These are phyloP conservation scores for Paguma larvata DNA, from an alignment of 2,797 vertebrate species.

Conservation along the genomic window DNA sequence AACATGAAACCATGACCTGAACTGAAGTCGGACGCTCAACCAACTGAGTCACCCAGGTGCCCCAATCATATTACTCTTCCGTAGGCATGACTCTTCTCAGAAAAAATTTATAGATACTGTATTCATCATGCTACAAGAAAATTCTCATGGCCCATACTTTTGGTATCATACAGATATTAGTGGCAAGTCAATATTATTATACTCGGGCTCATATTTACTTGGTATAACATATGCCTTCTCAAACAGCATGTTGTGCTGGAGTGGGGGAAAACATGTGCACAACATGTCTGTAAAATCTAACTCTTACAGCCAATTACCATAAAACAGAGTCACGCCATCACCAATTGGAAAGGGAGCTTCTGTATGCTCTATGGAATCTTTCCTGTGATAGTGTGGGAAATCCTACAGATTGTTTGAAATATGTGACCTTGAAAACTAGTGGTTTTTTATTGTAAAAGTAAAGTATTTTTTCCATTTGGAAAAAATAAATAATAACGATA, in stretches of 20 bases:
- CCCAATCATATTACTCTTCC: background rate
- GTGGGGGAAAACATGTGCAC: background rate
- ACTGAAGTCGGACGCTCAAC: no score
- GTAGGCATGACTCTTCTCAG: background rate
- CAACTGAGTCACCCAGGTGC: no score
- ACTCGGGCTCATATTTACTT: background rate
- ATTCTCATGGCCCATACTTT: background rate
- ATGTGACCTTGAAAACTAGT: background rate
- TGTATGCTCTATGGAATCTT: background rate
- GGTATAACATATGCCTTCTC: background rate
- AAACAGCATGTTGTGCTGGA: background rate
- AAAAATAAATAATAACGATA: background rate
- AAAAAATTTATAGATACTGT: background rate
- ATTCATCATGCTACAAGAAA: background rate
- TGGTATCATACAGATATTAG: background rate
- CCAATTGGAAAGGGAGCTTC: background rate
- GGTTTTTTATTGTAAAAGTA: conserved; percentile 14
- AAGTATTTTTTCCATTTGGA: background rate
- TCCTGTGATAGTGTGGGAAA: background rate
- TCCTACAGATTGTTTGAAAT: background rate
- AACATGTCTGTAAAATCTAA: background rate
- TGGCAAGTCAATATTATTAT: background rate
- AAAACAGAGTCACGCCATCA: background rate
- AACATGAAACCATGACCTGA: no score
- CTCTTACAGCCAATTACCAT: background rate